A percentile compares a stretch with the other conserved stretches of the same genome.
Conservation (phyloP, 1,140 invertebrate species). For the Pogonomyrmex barbatus region DNA sequence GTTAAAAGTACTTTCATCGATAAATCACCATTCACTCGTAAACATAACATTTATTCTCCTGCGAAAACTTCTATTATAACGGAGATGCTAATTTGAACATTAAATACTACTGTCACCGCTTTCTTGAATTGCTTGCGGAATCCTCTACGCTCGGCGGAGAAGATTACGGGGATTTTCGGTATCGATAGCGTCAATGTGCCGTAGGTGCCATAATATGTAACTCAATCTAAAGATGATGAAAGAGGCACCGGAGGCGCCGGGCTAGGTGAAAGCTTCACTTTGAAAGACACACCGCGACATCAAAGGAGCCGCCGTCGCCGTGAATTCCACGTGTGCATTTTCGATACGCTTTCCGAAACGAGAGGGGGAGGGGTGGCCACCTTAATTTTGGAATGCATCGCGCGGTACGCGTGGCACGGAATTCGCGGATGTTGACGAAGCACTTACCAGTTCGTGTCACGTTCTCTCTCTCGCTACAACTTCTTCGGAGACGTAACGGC, state of each 20-base stretch:
- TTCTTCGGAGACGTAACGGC: conserved; percentile 46
- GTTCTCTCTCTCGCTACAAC: conserved; percentile 61
- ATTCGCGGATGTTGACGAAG: conserved; percentile 77
- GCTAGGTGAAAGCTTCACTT: conserved; percentile 9
- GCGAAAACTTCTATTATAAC: conserved; percentile 38
- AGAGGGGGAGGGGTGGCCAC: not conserved
- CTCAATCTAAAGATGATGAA: conserved; percentile 55
- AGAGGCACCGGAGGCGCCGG: conserved; percentile 9
- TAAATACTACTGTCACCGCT: conserved; percentile 1
- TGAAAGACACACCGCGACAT: conserved; percentile 38
- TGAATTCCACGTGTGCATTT: conserved; percentile 43
- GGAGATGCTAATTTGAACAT: conserved; percentile 42
- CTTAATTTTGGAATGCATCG: conserved; percentile 68
- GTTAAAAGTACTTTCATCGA: not conserved
- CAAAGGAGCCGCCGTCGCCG: conserved; percentile 46
- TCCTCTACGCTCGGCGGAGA: not conserved
- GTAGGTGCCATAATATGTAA: not conserved
- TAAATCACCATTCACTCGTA: conserved; percentile 21
- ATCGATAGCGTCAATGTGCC: not conserved
- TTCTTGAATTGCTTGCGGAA: not conserved
- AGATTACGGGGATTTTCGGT: conserved; percentile 26
- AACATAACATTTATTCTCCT: conserved; percentile 18
- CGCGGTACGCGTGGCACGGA: conserved; percentile 60
- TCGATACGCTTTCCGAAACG: conserved; percentile 48
- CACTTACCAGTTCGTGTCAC: conserved; percentile 75